Evolutionary conservation across 2,113 vertebrate species (phyloP), one percentile per base, ranked within the genome.

Genomic region (Condylura cristata): DNA sequence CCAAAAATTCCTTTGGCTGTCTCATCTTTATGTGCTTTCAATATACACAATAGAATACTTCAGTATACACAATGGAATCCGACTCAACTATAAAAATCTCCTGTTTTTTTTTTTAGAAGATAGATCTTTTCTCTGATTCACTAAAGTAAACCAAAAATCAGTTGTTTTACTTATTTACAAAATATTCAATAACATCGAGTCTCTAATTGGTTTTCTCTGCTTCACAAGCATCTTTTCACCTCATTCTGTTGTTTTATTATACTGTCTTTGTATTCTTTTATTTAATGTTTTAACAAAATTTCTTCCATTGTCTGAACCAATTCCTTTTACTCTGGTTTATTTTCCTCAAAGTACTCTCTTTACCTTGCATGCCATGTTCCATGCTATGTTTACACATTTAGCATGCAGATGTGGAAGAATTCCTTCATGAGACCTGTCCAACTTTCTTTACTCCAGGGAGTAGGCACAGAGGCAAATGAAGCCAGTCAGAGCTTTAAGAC

Each of bases 211-310:
- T 63, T 90, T 82, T 60, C 80, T 93, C n/a, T 80, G 58, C 68
- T 74, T 51, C 82, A 24, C 28, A 58, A 34, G n/a, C 51, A 46
- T 46, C 41, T 93, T 90, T 92, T 71, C 58, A 26, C 39, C 16
- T 80, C 66, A 76, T 53, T 70, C 61, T 82, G 26, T 61, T 90
- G 39, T 61, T 90, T 86, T 61, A 86, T 94, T n/a, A 30, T n/a
- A 34, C 74, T 75, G 24, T 75, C 51, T 88, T 88, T 76, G 41
- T 44, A 39, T 61, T 63, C 20, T 84, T 81, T 83, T 70, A 76
- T 41, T 76, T 66, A 6, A 11, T 61, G 20, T 28, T 87, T 81
- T 68, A 28, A 20, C 46, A 22, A 41, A 34, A 51, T 46, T 82
- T 84, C 24, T 76, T 71, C 32, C 75, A 32, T 26, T 70, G 4